phyloP scores from a whole-genome alignment of 2,888 invertebrate species.

The Pecten maximus region DNA sequence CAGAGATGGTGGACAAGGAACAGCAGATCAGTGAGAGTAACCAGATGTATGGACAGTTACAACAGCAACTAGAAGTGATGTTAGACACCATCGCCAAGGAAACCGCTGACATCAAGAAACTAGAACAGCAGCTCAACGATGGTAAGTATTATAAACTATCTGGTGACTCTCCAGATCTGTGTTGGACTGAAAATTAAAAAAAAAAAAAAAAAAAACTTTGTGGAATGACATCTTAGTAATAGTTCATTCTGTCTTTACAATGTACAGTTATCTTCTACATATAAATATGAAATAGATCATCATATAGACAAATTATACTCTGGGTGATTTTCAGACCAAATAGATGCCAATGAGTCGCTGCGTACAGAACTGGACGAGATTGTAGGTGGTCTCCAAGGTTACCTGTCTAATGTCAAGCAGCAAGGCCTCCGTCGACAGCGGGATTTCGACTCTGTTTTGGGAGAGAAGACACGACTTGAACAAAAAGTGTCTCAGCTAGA shows the following conservation, averaged over 20 bases:
- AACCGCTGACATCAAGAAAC: slow-evolving; percentile 75
- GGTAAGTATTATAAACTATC: slow-evolving; percentile 60
- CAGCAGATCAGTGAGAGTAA: slow-evolving; percentile 75
- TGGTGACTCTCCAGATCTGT: neutral
- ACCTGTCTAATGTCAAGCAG: slow-evolving; percentile 76
- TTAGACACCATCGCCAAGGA: slow-evolving; percentile 77
- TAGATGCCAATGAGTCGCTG: slow-evolving; percentile 74
- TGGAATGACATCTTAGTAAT: too few relatives aligned
- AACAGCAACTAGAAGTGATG: slow-evolving; percentile 77
- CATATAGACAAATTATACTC: neutral
- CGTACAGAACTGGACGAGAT: slow-evolving; percentile 78
- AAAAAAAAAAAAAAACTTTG: too few relatives aligned
- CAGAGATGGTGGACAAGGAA: slow-evolving; percentile 77
- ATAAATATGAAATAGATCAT: neutral
- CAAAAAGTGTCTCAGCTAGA: slow-evolving; percentile 72
- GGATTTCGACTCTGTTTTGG: slow-evolving; percentile 72
- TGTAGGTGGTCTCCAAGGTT: slow-evolving; percentile 76
- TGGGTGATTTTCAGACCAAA: slow-evolving; percentile 63
- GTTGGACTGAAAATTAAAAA: neutral
- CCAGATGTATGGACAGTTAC: slow-evolving; percentile 74
- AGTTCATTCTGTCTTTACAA: too few relatives aligned
- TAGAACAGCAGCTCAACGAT: slow-evolving; percentile 78
- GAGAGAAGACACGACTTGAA: slow-evolving; percentile 73
- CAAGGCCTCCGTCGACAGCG: slow-evolving; percentile 74
- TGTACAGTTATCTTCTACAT: neutral